These are phyloP conservation scores for Drosophila sp. DNA, from an alignment of 1,140 invertebrate genomes.

Conservation along the genomic window DNA sequence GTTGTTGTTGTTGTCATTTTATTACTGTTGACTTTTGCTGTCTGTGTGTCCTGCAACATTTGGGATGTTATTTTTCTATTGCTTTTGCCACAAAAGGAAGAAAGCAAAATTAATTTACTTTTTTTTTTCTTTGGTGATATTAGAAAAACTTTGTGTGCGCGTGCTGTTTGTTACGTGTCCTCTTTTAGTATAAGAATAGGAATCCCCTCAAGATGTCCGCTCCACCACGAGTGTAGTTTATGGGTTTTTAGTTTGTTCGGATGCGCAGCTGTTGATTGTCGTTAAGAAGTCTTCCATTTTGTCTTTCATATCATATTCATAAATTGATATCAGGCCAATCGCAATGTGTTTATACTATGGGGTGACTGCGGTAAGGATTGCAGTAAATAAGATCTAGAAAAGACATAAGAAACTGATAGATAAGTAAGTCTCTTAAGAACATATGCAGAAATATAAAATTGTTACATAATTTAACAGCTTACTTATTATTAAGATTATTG, in stretches of 20 bases:
- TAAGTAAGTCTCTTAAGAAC: no score
- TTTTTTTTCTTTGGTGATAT: conserved; percentile 48
- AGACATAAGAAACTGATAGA: no score
- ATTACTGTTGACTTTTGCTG: conserved; percentile 59
- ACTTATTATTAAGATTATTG: no score
- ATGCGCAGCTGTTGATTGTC: conserved; percentile 48
- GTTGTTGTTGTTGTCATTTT: conserved; percentile 56
- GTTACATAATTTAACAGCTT: no score
- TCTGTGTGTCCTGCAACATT: conserved; percentile 38
- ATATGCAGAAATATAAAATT: no score
- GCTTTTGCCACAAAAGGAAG: conserved; percentile 19
- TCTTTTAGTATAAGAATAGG: conserved; percentile 5
- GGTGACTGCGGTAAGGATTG: no score
- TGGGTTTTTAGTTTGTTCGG: conserved; percentile 33
- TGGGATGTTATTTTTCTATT: conserved; percentile 42
- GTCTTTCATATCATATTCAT: neutral
- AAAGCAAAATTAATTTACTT: conserved; percentile 57
- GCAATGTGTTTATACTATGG: neutral
- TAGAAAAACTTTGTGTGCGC: conserved; percentile 52
- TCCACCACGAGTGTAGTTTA: conserved; percentile 26
- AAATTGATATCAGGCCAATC: conserved; percentile 8
- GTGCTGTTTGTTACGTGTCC: conserved; percentile 58
- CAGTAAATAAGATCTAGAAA: no score
- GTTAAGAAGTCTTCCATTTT: conserved; percentile 29
- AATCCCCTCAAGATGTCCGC: conserved; percentile 6